Percentiles rank a stretch among this genome's conserved stretches.
phyloP scores from a whole-genome alignment of 2,888 invertebrate species.

The Disparrhopalites patrizii region DNA sequence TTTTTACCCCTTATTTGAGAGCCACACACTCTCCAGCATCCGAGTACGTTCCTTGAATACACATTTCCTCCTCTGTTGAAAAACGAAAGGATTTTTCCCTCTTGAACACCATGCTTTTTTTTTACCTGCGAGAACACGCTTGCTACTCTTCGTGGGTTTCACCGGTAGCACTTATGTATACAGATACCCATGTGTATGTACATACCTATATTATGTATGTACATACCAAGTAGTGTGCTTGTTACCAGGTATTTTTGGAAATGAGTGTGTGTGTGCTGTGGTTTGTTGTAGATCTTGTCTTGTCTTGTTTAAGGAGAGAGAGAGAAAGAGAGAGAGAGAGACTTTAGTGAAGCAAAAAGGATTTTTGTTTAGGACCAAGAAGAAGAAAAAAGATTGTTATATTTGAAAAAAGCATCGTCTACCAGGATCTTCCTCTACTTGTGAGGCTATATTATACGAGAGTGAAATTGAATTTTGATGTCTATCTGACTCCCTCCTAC shows the following conservation, averaged over 20 bases:
- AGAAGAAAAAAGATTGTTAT: constrained; percentile 4
- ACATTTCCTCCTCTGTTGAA: constrained; percentile 2
- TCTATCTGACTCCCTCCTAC: constrained; percentile 27
- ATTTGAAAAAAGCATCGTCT: background rate
- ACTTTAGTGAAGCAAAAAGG: no score
- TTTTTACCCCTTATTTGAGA: constrained; percentile 7
- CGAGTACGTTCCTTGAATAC: constrained; percentile 25
- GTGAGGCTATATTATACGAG: constrained; percentile 20
- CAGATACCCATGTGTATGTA: no score
- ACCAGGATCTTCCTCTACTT: constrained; percentile 16
- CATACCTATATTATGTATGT: no score
- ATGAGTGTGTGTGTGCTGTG: no score
- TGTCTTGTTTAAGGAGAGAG: background rate
- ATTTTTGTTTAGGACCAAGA: background rate
- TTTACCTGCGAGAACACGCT: no score
- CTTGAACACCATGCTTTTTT: no score
- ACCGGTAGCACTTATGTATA: no score
- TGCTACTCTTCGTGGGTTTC: no score
- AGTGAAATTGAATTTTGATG: constrained; percentile 25
- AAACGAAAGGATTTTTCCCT: constrained; percentile 15
- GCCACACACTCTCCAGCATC: no score
- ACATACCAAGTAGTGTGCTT: no score
- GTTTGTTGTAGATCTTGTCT: no score
- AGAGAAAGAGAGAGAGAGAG: background rate
- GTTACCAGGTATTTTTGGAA: constrained; percentile 13